Evolutionary conservation across 2,797 vertebrate species (phyloP).

Genomic region (Cetoscarus ocellatus): DNA sequence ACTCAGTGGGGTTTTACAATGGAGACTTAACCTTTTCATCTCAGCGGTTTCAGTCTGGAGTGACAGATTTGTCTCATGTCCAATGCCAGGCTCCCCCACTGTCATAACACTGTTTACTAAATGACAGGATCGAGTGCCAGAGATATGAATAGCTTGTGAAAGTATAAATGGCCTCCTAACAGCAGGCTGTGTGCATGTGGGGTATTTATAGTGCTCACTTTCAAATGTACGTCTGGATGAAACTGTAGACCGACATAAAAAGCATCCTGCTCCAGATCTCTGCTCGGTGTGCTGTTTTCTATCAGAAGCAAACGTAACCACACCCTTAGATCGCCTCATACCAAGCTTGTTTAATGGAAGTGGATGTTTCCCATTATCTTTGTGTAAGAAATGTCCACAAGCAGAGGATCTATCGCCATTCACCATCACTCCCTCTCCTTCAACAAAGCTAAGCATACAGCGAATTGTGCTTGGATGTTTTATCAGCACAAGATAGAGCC

Average conservation of each 20-base stretch:
- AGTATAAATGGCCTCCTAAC: slow-evolving; percentile 75
- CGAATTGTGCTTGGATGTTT: slow-evolving; percentile 62
- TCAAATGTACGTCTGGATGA: slow-evolving; percentile 63
- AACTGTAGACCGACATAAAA: slow-evolving; percentile 56
- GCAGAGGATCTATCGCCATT: slow-evolving; percentile 49
- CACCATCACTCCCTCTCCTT: slow-evolving; percentile 32
- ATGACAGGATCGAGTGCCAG: slow-evolving; percentile 70
- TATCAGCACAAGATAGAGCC: slow-evolving; percentile 50
- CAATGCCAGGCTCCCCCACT: slow-evolving; percentile 47
- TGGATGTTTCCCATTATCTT: slow-evolving; percentile 42
- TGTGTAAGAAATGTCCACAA: slow-evolving; percentile 28
- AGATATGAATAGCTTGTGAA: slow-evolving; percentile 77
- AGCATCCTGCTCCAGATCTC: slow-evolving; percentile 44
- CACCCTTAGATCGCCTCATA: slow-evolving; percentile 26
- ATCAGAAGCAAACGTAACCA: slow-evolving; percentile 20
- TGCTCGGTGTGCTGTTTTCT: slow-evolving; percentile 13
- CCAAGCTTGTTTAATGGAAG: slow-evolving; percentile 31
- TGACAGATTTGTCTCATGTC: slow-evolving; percentile 47
- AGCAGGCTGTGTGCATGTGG: slow-evolving; percentile 53
- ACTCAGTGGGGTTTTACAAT: slow-evolving; percentile 48
- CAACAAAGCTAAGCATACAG: slow-evolving; percentile 54
- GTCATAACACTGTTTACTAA: slow-evolving; percentile 78
- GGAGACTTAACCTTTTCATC: slow-evolving; percentile 58
- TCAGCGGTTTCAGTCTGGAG: slow-evolving; percentile 36
- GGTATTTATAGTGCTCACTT: slow-evolving; percentile 72